These are phyloP conservation scores for Calidris pugnax DNA, from an alignment of 2,113 vertebrate genomes.

Conservation along the genomic window DNA sequence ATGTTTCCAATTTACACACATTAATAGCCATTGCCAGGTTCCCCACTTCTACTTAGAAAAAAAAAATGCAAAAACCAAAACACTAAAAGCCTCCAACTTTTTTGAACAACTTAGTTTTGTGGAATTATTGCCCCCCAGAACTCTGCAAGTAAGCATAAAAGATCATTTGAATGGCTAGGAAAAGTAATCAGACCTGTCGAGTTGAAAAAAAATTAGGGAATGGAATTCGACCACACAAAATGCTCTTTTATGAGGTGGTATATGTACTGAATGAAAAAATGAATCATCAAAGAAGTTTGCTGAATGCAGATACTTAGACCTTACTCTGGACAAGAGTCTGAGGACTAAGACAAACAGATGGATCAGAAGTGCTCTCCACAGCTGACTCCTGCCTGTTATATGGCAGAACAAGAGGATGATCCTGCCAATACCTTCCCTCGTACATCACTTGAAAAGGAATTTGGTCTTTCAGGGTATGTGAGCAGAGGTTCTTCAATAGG, in stretches of 20 bases:
- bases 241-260: neutral
- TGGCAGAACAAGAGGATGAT: neutral
- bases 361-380: neutral
- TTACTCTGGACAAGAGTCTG: neutral
- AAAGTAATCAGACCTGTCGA: neutral
- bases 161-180: neutral
- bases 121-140: neutral
- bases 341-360: neutral
- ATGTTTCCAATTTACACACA: neutral
- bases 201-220: neutral
- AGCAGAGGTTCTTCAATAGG: neutral
- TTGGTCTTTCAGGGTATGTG: neutral
- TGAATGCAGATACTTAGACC: neutral
- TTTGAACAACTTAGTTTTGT: neutral
- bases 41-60: neutral
- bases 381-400: neutral
- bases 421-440: neutral
- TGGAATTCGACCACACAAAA: neutral
- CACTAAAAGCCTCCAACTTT: neutral
- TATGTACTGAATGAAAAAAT: neutral
- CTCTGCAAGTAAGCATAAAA: neutral
- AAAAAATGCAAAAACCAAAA: neutral
- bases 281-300: neutral
- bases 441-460: neutral
- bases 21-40: neutral